Evolutionary conservation across 2,797 vertebrate genomes (phyloP).

Genomic region (Scolopax rusticola): DNA sequence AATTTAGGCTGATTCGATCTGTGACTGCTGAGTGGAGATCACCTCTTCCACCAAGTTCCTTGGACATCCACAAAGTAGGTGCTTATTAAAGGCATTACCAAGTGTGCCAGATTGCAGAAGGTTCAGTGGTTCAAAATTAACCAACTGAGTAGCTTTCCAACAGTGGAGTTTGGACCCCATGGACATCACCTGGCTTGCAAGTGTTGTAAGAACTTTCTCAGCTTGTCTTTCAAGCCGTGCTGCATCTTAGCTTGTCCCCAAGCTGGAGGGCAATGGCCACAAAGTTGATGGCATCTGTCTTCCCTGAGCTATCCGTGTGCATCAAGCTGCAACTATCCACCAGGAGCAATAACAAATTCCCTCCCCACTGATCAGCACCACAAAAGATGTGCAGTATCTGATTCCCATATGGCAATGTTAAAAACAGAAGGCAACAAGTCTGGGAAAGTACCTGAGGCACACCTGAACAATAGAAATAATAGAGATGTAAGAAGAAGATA

Average conservation of each 20-base stretch:
- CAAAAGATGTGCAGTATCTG: constrained; percentile 38
- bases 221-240: background rate
- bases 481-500: constrained; percentile 65
- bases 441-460: constrained; percentile 71
- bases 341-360: constrained; percentile 34
- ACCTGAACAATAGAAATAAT: constrained; percentile 71
- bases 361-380: background rate
- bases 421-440: constrained; percentile 66
- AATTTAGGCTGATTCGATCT: background rate
- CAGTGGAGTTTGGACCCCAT: background rate
- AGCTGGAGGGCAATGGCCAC: background rate
- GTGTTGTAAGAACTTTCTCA: background rate
- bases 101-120: background rate
- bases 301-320: background rate
- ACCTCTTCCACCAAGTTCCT: background rate
- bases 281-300: background rate
- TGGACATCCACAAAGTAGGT: background rate
- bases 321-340: background rate
- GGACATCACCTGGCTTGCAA: background rate
- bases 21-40: background rate
- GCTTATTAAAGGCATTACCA: background rate
- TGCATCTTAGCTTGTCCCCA: fast-evolving
- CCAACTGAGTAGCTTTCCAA: fast-evolving
- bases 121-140: background rate
- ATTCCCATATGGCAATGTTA: constrained; percentile 56